phyloP scores from a whole-genome alignment of 1,140 invertebrate genomes.

The Hyles vespertilio region DNA sequence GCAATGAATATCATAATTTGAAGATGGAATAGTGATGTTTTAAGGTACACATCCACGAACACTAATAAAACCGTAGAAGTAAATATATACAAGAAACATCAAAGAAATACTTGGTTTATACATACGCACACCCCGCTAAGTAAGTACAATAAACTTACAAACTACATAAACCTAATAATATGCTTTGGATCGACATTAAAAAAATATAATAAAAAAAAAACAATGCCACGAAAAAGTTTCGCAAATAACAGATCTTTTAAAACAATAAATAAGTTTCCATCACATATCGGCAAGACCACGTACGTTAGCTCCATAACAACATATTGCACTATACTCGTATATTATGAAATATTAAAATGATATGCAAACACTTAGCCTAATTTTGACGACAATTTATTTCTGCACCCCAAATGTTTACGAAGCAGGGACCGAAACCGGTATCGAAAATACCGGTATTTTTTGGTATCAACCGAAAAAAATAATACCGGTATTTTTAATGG shows the following conservation, averaged over 20 bases:
- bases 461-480: no score
- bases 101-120: neutral
- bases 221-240: conserved; percentile 18
- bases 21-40: no score
- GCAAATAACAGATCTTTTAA: conserved; percentile 27
- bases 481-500: no score
- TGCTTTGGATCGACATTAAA: conserved; percentile 30
- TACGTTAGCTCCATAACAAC: conserved; percentile 27
- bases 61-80: no score
- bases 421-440: no score
- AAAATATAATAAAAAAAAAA: conserved; percentile 17
- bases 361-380: conserved; percentile 50
- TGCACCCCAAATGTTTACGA: no score
- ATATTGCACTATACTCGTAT: conserved; percentile 45
- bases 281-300: conserved; percentile 48
- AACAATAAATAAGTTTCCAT: conserved; percentile 32
- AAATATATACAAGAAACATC: neutral
- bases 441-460: no score
- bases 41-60: no score
- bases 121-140: conserved; percentile 5
- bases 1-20: no score
- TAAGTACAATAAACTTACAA: conserved; percentile 14
- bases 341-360: conserved; percentile 38
- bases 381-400: no score
- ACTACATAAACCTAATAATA: conserved; percentile 25